Evolutionary conservation across 2,888 invertebrate genomes (phyloP), one percentile per base, ranked within the genome.

Genomic region (Polydrusus tereticollis): DNA sequence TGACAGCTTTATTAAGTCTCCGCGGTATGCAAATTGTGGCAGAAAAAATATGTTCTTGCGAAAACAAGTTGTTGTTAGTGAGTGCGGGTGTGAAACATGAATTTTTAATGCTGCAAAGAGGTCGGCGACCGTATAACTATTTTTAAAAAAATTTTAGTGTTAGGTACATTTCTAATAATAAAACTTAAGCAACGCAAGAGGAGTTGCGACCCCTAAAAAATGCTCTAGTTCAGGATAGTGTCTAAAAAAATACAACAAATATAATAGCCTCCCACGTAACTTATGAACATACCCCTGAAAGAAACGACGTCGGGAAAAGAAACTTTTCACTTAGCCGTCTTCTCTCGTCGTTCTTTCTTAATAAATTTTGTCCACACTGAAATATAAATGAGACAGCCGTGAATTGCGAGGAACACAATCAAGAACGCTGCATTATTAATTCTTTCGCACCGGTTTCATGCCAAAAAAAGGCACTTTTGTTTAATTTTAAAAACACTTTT

Each of bases 281-380:
- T 55, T 23, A 33, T 29, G 18, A 55, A 55, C 52, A 55, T 10
- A 55, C 52, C 18, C 23, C 21, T 2, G 50, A 50, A 1, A 12
- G 23, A 7, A 55, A 29, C 18, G 29, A 55, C 29, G 52, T 57
- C 36, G 20, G 36, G 3, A 10, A n/a, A 20, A n/a, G 21, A 36
- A 67, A 59, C 67, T 67, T 67, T 67, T 67, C 67, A 67, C 67
- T 67, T 59, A 67, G 43, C 67, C 14, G 14, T 36, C 29, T 38
- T 21, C 33, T 58, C 23, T 50, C 43, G 36, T 36, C 43, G 47
- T 45, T 52, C 59, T 47, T 45, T 50, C 55, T 69, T 59, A 70
- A 70, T 70, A 70, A 70, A 70, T 70, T 70, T 57, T 70, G 64
- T 70, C 58, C 57, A 64, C 62, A 64, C 64, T 70, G 70, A 70